phyloP scores from a whole-genome alignment of 2,113 vertebrate genomes.

The Anoura caudifer region DNA sequence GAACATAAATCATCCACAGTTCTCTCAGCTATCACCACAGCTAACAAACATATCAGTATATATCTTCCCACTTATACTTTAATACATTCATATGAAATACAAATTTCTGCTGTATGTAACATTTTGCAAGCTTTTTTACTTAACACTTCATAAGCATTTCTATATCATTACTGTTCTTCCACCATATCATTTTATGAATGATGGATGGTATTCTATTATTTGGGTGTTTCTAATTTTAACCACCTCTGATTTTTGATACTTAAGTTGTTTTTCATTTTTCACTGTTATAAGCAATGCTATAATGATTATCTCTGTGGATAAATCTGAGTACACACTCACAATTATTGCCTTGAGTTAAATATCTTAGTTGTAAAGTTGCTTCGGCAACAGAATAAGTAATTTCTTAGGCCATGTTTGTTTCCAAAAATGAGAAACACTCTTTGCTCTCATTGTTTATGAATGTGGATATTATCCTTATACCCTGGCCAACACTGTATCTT shows the following conservation, averaged over 20 bases:
- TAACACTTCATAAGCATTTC: not conserved
- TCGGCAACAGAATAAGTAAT: not conserved
- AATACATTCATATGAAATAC: not conserved
- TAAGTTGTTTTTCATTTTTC: not conserved
- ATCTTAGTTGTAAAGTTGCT: conserved; percentile 9
- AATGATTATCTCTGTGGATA: not conserved
- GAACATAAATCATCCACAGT: not conserved
- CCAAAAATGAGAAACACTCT: not conserved
- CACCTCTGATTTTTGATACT: not conserved
- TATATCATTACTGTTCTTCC: not conserved
- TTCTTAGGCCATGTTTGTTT: not conserved
- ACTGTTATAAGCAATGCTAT: not conserved
- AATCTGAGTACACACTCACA: not conserved
- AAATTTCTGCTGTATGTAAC: not conserved
- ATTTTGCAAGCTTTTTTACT: not conserved
- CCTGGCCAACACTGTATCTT: not conserved
- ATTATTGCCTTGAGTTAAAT: not conserved
- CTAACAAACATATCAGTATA: not conserved
- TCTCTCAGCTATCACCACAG: not conserved
- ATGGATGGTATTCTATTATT: not conserved
- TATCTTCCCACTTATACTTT: not conserved
- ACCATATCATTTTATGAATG: not conserved
- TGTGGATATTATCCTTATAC: not conserved
- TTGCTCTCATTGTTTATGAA: not conserved
- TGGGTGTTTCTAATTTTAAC: not conserved